Evolutionary conservation across 2,888 invertebrate species (phyloP).

Genomic region (Cantharis lateralis): DNA sequence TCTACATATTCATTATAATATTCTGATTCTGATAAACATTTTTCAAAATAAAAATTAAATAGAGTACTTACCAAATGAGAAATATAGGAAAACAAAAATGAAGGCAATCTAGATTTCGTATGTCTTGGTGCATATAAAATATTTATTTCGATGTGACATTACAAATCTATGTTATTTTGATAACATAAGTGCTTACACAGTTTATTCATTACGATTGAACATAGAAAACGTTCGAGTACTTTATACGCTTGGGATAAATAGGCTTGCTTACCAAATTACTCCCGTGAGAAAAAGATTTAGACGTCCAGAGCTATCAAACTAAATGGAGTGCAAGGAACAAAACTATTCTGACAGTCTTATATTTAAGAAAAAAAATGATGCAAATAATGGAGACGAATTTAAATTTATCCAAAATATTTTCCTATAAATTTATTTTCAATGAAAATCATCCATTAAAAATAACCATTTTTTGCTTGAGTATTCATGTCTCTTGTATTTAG

Average conservation of each 20-base stretch:
- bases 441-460: background rate
- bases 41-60: background rate
- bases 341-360: background rate
- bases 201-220: background rate
- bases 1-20: background rate
- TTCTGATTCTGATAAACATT: background rate
- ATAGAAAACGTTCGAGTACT: background rate
- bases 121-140: background rate
- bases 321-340: background rate
- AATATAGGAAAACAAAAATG: background rate
- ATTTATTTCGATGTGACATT: background rate
- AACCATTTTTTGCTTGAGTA: background rate
- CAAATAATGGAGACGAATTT: background rate
- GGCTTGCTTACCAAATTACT: background rate
- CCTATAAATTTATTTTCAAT: background rate
- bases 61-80: background rate
- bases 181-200: background rate
- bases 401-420: background rate
- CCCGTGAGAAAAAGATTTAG: background rate
- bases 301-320: background rate
- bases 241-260: background rate
- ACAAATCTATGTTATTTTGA: background rate
- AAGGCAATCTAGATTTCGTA: background rate
- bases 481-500: background rate
- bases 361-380: background rate